Evolutionary conservation across 1,140 invertebrate species (phyloP), one percentile per base, ranked within the genome.

Genomic region (Drosophila sechellia): DNA sequence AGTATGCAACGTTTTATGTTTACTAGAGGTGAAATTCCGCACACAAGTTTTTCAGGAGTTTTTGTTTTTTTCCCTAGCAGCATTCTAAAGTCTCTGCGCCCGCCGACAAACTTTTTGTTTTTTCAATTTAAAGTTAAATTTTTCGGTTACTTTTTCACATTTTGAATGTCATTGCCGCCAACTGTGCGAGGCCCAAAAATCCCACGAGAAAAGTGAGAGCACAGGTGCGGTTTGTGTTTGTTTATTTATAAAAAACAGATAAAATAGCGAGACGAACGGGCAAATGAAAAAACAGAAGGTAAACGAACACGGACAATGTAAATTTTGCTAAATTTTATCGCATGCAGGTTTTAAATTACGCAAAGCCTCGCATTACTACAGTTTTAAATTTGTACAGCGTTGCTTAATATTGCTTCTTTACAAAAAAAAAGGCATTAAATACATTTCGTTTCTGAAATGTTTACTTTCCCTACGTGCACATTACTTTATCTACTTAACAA

Each of bases 81-180:
- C 42, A 59, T 59, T 64, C 63, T 57, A 64, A 69, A 64, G 56
- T 77, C 57, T 50, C 50, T 50, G 57, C 52, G 59, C 48, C 56
- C 57, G 22, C 35, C 52, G 49, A 72, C 52, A 73, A 59, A 45
- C 15, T 61, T 42, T 59, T 60, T 70, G 60, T 77, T 45, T 53
- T 90, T 89, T 84, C 85, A 89, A 90, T 89, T 89, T 84, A 84
- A 89, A 84, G 60, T 90, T 84, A 77, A 71, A 89, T 83, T 76
- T 87, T 86, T 81, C 64, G 76, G 53, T 39, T 56, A 52, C 77
- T 68, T 74, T 66, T 77, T 55, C 50, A 34, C 49, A 79, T 86
- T 83, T 50, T 63, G 76, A 87, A 86, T 86, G 81, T 87, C 60
- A 77, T 57, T 74, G 64, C 60, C 83, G 66, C 52, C 83, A 87